These are phyloP conservation scores for Scytalopus superciliaris DNA, from an alignment of 2,113 vertebrate genomes.

Conservation along the genomic window DNA sequence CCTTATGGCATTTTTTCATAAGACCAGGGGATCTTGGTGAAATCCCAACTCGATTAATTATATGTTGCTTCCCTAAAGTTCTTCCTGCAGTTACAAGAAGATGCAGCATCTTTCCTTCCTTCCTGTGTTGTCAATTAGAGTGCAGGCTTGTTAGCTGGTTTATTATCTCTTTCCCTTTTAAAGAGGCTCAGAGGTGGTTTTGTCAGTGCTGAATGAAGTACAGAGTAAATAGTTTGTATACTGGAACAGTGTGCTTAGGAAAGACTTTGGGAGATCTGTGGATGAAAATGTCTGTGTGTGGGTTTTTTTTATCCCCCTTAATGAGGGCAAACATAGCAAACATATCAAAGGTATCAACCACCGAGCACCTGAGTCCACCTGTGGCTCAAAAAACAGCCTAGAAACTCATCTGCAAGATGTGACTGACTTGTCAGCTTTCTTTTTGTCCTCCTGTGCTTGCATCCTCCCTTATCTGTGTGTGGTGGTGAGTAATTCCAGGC, in stretches of 20 bases:
- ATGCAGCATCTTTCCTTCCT: not conserved
- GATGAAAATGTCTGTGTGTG: not conserved
- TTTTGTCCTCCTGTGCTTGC: not conserved
- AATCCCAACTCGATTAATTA: slow-evolving; percentile 59
- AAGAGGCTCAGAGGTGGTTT: slow-evolving; percentile 54
- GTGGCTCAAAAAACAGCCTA: not conserved
- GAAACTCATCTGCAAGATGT: not conserved
- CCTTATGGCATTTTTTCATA: slow-evolving; percentile 31
- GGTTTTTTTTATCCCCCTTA: not conserved
- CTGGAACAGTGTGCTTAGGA: not conserved
- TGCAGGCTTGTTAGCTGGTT: slow-evolving; percentile 32
- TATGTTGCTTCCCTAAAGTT: not conserved
- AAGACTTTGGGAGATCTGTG: not conserved
- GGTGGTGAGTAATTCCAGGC: not conserved
- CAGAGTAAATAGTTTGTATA: slow-evolving; percentile 25
- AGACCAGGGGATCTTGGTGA: slow-evolving; percentile 1
- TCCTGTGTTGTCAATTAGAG: slow-evolving; percentile 48
- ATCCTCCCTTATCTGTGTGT: not conserved
- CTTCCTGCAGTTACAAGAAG: not conserved
- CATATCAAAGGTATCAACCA: not conserved
- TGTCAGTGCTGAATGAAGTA: slow-evolving; percentile 10
- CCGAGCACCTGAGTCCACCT: not conserved
- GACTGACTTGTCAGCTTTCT: not conserved
- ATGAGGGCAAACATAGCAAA: not conserved
- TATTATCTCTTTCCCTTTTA: slow-evolving; percentile 30